Percentiles rank a stretch among this genome's conserved stretches.
phyloP scores from a whole-genome alignment of 2,797 vertebrate species.

The Capromys pilorides region DNA sequence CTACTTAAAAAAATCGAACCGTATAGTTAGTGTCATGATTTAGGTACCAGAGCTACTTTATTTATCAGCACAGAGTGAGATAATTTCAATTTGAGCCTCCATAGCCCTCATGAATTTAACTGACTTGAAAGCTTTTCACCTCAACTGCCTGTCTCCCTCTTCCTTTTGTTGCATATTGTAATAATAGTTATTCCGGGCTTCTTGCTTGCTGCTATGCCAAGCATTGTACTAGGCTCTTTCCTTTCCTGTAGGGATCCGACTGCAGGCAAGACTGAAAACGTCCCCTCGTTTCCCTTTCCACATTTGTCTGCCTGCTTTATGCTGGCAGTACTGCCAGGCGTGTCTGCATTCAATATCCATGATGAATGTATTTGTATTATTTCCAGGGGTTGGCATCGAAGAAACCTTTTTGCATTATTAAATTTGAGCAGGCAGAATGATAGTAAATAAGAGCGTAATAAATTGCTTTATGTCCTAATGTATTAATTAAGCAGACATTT shows the following conservation, averaged over 20 bases:
- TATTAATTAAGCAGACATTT: conserved; percentile 89
- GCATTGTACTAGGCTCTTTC: conserved; percentile 64
- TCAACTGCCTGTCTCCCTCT: conserved; percentile 60
- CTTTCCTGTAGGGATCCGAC: conserved; percentile 46
- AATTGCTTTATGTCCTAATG: conserved; percentile 86
- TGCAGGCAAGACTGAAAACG: conserved; percentile 69
- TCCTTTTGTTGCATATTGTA: conserved; percentile 76
- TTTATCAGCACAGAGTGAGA: conserved; percentile 90
- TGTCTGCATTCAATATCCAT: conserved; percentile 81
- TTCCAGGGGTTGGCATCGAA: conserved; percentile 85
- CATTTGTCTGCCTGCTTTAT: conserved; percentile 73
- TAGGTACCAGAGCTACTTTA: conserved; percentile 90
- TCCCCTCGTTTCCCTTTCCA: conserved; percentile 68
- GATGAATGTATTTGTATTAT: conserved; percentile 87
- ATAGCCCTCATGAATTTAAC: conserved; percentile 89
- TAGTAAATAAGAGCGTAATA: conserved; percentile 87
- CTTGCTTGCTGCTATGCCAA: conserved; percentile 65
- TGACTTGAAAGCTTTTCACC: conserved; percentile 84
- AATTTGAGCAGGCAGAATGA: conserved; percentile 85
- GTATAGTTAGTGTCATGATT: conserved; percentile 90
- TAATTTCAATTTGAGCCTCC: conserved; percentile 91
- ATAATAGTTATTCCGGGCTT: conserved; percentile 81
- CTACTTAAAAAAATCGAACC: conserved; percentile 92
- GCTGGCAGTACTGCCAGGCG: conserved; percentile 75
- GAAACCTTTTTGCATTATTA: conserved; percentile 88